phyloP scores from a whole-genome alignment of 2,888 invertebrate genomes.

The Lasioglossum leucozonium region DNA sequence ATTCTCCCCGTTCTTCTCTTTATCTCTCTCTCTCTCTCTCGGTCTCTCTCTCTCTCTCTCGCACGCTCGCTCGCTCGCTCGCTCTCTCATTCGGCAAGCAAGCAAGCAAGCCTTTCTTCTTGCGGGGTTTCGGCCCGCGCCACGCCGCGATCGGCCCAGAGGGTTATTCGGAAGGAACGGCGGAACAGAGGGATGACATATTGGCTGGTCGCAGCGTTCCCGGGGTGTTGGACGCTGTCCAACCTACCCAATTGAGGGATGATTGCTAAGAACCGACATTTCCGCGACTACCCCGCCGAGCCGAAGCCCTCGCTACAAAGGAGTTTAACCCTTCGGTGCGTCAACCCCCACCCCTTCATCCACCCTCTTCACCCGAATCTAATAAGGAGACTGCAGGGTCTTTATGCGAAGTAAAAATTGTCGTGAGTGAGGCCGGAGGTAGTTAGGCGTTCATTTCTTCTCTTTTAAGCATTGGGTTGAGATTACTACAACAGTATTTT shows the following conservation, averaged over 20 bases:
- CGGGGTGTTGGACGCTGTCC: conserved; percentile 2
- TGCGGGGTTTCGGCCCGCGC: conserved; percentile 35
- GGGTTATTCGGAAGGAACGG: conserved; percentile 56
- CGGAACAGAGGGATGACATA: conserved; percentile 72
- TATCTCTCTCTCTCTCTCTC: neutral
- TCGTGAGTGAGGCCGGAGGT: neutral
- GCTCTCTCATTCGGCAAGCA: conserved; percentile 18
- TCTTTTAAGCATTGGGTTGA: neutral
- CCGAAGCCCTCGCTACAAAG: neutral
- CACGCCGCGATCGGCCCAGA: conserved; percentile 27
- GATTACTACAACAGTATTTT: no score
- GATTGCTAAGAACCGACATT: conserved; percentile 14
- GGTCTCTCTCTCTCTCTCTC: neutral
- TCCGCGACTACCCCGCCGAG: neutral
- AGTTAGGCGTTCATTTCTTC: neutral
- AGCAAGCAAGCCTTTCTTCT: conserved; percentile 42
- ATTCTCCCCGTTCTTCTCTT: conserved; percentile 20
- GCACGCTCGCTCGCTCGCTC: conserved; percentile 13
- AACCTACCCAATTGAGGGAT: conserved; percentile 8
- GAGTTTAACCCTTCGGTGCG: neutral
- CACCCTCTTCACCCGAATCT: neutral
- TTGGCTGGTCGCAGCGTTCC: conserved; percentile 52
- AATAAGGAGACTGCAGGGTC: conserved; percentile 1
- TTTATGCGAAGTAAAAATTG: neutral
- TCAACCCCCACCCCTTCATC: neutral